phyloP scores from a whole-genome alignment of 2,888 invertebrate genomes.

The Melinaea menophilus region DNA sequence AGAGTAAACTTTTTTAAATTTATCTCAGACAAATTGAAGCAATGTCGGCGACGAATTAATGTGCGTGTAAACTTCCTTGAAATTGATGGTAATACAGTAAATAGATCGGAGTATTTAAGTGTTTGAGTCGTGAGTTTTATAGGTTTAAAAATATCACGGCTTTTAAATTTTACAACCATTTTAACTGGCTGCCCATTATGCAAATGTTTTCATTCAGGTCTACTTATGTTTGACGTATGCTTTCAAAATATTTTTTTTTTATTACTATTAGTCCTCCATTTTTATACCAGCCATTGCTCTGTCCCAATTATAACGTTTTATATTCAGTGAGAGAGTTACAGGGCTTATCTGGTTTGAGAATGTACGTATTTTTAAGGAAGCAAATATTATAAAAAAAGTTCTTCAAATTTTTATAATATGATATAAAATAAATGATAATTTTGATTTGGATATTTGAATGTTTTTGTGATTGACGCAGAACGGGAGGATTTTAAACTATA shows the following conservation, averaged over 20 bases:
- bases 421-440: too few relatives aligned
- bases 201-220: conserved; percentile 35
- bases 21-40: conserved; percentile 19
- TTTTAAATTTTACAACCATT: conserved; percentile 39
- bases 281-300: neutral
- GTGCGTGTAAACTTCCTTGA: conserved; percentile 28
- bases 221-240: conserved; percentile 8
- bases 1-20: conserved; percentile 18
- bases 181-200: conserved; percentile 36
- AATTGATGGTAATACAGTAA: conserved; percentile 34
- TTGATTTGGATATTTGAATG: too few relatives aligned
- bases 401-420: too few relatives aligned
- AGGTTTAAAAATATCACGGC: conserved; percentile 46
- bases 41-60: conserved; percentile 28
- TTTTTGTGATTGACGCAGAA: too few relatives aligned
- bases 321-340: too few relatives aligned
- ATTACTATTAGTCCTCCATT: neutral
- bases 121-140: conserved; percentile 42
- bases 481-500: too few relatives aligned
- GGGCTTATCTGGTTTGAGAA: too few relatives aligned
- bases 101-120: conserved; percentile 39
- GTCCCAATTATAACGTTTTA: neutral
- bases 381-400: too few relatives aligned
- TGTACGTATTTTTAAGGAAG: too few relatives aligned
- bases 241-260: conserved; percentile 4